Percentiles rank a stretch among this genome's conserved stretches.
Evolutionary conservation across 2,113 vertebrate genomes (phyloP).

Genomic region (Raja brachyura): DNA sequence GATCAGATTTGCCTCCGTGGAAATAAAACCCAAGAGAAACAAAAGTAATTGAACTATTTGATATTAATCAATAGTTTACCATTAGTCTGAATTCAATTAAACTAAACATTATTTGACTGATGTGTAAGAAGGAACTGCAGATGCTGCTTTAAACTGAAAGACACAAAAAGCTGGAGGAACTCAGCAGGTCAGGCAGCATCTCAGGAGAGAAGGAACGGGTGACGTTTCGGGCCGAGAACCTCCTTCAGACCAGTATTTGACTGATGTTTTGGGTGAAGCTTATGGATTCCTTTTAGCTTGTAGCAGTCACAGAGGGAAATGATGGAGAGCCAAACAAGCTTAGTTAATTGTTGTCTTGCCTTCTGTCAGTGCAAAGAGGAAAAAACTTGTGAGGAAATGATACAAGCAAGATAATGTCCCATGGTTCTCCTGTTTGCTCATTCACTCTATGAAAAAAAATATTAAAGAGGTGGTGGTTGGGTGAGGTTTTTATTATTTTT

Average conservation of each 20-base stretch:
- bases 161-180: too few relatives aligned
- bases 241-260: too few relatives aligned
- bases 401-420: neutral
- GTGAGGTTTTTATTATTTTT: neutral
- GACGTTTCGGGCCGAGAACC: too few relatives aligned
- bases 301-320: neutral
- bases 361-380: neutral
- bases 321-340: neutral
- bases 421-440: neutral
- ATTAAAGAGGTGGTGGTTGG: neutral
- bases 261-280: neutral
- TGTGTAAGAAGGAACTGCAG: too few relatives aligned
- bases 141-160: too few relatives aligned
- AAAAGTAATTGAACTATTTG: conserved; percentile 13
- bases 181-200: too few relatives aligned
- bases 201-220: too few relatives aligned
- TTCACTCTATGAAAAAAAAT: neutral
- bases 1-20: neutral
- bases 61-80: neutral
- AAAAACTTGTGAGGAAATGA: neutral
- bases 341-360: neutral
- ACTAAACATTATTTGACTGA: conserved; percentile 1
- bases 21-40: neutral
- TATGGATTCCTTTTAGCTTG: conserved; percentile 13
- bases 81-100: conserved; percentile 18